These are phyloP conservation scores for Oryctolagus cuniculus DNA, from an alignment of 2,113 vertebrate genomes.

Conservation along the genomic window DNA sequence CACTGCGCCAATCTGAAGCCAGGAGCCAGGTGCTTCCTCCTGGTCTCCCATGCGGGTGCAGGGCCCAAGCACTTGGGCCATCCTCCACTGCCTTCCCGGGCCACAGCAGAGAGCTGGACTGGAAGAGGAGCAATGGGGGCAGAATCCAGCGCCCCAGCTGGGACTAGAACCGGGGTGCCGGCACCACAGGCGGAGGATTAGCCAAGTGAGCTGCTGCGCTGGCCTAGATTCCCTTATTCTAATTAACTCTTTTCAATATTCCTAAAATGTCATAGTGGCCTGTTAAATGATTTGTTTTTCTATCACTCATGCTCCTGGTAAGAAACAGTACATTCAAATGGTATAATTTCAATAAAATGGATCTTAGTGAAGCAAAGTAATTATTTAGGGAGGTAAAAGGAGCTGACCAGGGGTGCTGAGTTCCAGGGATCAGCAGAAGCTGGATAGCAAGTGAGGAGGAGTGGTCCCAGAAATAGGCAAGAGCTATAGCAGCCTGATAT, in stretches of 20 bases:
- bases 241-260: not conserved
- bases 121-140: no score
- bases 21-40: no score
- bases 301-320: not conserved
- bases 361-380: slow-evolving; percentile 9
- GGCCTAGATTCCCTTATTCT: no score
- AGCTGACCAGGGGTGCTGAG: not conserved
- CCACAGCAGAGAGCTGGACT: no score
- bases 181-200: no score
- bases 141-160: no score
- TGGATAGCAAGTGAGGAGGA: not conserved
- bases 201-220: no score
- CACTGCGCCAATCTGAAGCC: no score
- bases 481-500: not conserved
- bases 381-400: not conserved
- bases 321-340: not conserved
- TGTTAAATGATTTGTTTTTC: not conserved
- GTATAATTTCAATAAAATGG: slow-evolving; percentile 24
- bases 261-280: not conserved
- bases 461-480: not conserved
- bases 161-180: no score
- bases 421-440: not conserved
- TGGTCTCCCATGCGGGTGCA: no score
- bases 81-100: no score
- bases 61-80: no score